Evolutionary conservation across 2,113 vertebrate genomes (phyloP).

Genomic region (Oxygymnocypris stewartii): DNA sequence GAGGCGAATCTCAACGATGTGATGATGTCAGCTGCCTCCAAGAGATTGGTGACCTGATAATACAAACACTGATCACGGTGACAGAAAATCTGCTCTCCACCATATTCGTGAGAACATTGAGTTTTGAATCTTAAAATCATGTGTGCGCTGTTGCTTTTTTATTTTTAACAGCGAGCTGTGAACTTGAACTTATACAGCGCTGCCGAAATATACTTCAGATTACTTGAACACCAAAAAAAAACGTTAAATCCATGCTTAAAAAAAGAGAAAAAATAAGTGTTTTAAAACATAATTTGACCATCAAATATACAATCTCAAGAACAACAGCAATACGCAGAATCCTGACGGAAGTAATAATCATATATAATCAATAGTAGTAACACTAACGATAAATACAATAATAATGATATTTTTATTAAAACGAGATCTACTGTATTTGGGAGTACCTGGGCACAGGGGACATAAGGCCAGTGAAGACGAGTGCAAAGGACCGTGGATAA

Average conservation of each 20-base stretch:
- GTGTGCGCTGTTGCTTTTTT: not conserved
- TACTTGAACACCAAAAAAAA: slow-evolving; percentile 52
- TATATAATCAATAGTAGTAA: slow-evolving; percentile 47
- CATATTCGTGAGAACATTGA: not conserved
- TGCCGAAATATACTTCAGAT: slow-evolving; percentile 47
- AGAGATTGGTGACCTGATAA: slow-evolving; percentile 3
- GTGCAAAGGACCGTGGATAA: slow-evolving; percentile 32
- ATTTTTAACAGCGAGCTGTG: not conserved
- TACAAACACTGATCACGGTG: not conserved
- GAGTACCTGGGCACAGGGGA: slow-evolving; percentile 43
- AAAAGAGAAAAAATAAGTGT: slow-evolving; percentile 44
- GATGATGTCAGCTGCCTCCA: slow-evolving; percentile 26
- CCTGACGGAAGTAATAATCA: slow-evolving; percentile 47
- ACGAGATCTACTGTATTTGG: slow-evolving; percentile 52
- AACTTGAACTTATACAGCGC: slow-evolving; percentile 15
- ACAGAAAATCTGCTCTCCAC: not conserved
- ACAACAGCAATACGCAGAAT: slow-evolving; percentile 65
- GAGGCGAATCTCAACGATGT: not conserved
- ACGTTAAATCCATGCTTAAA: slow-evolving; percentile 68
- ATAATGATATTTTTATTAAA: slow-evolving; percentile 48
- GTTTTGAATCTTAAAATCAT: not conserved
- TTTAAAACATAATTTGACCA: slow-evolving; percentile 53
- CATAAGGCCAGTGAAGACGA: slow-evolving; percentile 49
- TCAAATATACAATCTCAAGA: slow-evolving; percentile 69
- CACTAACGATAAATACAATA: slow-evolving; percentile 47